A percentile compares a stretch with the other conserved stretches of the same genome.
Evolutionary conservation across 30 jellyfish, hydroid and myxozoan genomes (phyloP).

Genomic region (Aurelia aurita): DNA sequence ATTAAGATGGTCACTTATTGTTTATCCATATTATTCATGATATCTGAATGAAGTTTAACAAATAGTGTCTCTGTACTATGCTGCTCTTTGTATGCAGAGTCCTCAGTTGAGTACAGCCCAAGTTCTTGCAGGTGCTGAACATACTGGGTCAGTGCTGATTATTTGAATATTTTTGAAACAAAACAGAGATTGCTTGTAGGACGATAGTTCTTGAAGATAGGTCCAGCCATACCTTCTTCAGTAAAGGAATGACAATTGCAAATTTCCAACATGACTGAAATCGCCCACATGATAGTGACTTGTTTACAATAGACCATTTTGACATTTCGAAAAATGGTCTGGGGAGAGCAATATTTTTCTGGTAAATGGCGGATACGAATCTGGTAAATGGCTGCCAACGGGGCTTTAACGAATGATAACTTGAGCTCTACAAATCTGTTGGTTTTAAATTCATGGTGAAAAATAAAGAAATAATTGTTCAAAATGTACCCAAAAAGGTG

Average conservation of each 20-base stretch:
- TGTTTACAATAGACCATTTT: constrained; percentile 24
- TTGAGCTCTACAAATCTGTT: no score
- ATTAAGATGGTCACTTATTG: no score
- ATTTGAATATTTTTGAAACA: constrained; percentile 5
- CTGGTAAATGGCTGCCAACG: no score
- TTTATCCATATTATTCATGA: constrained; percentile 19
- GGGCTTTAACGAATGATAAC: no score
- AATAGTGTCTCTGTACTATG: constrained; percentile 25
- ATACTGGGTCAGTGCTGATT: constrained; percentile 20
- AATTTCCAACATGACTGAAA: background rate
- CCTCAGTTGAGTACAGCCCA: constrained; percentile 14
- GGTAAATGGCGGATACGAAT: no score
- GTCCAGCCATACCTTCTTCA: constrained; percentile 17
- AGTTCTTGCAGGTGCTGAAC: constrained; percentile 32
- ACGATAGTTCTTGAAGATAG: constrained; percentile 19
- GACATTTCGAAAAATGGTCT: no score
- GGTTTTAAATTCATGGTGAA: no score
- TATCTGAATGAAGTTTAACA: constrained; percentile 17
- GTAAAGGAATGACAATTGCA: constrained; percentile 32
- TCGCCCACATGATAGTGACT: constrained; percentile 35
- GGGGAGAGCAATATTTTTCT: no score
- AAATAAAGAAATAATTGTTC: no score
- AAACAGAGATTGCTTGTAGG: background rate
- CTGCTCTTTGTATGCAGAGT: constrained; percentile 38
- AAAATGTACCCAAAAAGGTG: no score